Conservation (phyloP, 1,140 invertebrate genomes). For the Nasonia giraulti region DNA sequence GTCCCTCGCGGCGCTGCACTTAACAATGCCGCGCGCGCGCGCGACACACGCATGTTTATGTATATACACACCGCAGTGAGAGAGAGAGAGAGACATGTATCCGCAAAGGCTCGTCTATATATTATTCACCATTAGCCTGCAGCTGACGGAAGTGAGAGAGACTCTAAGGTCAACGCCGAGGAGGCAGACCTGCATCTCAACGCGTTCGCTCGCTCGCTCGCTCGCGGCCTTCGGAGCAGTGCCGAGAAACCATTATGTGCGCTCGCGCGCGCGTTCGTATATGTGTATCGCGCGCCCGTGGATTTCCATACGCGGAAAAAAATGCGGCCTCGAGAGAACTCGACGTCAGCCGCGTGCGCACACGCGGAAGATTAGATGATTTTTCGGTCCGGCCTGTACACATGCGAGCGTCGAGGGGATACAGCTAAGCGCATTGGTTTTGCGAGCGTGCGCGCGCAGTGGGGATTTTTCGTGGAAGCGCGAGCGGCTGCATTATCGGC, state of each 20-base stretch:
- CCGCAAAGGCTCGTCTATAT: constrained; percentile 35
- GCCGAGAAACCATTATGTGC: constrained; percentile 40
- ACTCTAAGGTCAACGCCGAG: constrained; percentile 56
- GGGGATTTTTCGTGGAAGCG: constrained; percentile 20
- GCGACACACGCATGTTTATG: constrained; percentile 8
- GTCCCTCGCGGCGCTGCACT: background rate
- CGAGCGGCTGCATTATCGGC: constrained; percentile 5
- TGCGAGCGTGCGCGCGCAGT: background rate
- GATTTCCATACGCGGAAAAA: constrained; percentile 51
- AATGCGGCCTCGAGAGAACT: constrained; percentile 32
- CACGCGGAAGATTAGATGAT: background rate
- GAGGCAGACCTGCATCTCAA: constrained; percentile 57
- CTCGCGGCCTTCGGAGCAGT: constrained; percentile 3
- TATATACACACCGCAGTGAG: background rate
- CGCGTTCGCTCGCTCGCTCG: constrained; percentile 29
- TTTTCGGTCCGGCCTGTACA: background rate
- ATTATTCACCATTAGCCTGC: constrained; percentile 59
- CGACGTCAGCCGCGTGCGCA: background rate
- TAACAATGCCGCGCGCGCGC: constrained; percentile 10
- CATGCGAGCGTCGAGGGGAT: no score
- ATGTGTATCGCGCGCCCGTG: constrained; percentile 23
- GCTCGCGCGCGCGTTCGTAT: constrained; percentile 30
- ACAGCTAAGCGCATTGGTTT: background rate
- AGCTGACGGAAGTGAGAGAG: constrained; percentile 60
- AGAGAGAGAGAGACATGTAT: background rate